phyloP scores from a whole-genome alignment of 2,797 vertebrate species.

The Tachyglossus aculeatus region DNA sequence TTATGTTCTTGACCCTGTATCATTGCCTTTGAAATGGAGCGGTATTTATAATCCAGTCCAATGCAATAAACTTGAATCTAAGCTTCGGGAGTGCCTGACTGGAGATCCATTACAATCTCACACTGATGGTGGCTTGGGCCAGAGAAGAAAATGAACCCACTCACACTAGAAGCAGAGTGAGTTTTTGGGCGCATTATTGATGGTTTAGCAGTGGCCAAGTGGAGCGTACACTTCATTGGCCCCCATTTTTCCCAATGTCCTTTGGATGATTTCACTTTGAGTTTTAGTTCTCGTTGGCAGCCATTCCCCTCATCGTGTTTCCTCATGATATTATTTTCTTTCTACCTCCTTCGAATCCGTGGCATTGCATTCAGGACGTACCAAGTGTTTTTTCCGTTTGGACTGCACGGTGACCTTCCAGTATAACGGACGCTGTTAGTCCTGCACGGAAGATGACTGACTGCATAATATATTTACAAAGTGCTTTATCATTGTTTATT shows the following conservation, averaged over 20 bases:
- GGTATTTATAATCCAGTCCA: conserved; percentile 50
- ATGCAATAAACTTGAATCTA: conserved; percentile 45
- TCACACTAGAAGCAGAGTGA: conserved; percentile 16
- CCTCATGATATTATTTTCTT: not conserved
- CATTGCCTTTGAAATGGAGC: conserved; percentile 47
- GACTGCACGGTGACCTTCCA: too few relatives aligned
- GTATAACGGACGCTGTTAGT: too few relatives aligned
- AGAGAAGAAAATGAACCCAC: not conserved
- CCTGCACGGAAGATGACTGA: too few relatives aligned
- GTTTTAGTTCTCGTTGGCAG: not conserved
- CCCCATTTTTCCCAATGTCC: not conserved
- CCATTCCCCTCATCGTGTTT: not conserved
- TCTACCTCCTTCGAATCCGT: not conserved
- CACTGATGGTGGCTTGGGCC: not conserved
- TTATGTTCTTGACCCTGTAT: conserved; percentile 48
- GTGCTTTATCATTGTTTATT: too few relatives aligned
- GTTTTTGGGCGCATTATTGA: conserved; percentile 45
- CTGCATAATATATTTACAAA: too few relatives aligned
- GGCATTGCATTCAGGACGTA: too few relatives aligned
- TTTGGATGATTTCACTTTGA: conserved; percentile 15
- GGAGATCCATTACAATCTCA: conserved; percentile 12
- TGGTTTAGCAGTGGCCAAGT: conserved; percentile 43
- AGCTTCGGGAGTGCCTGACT: not conserved
- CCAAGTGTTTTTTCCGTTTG: too few relatives aligned
- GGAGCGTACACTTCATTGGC: conserved; percentile 31